phyloP scores from a whole-genome alignment of 1,140 invertebrate genomes.

The Cydia pomonella region DNA sequence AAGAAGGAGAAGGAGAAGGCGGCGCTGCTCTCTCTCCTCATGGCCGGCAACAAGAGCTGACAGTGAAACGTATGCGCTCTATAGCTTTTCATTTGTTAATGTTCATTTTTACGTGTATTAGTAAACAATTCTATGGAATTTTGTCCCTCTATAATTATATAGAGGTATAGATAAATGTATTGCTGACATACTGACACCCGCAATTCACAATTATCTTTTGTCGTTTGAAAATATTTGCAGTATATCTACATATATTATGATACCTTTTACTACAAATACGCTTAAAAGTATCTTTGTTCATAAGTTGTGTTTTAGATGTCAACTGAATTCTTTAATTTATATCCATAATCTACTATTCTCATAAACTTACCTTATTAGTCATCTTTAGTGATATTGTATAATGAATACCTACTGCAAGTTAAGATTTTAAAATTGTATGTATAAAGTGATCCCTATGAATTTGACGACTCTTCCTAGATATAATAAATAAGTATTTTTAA shows the following conservation, averaged over 20 bases:
- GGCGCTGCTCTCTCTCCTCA: slow-evolving; percentile 87
- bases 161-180: neutral
- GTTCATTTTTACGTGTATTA: neutral
- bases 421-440: neutral
- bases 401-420: neutral
- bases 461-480: neutral
- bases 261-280: too few relatives aligned
- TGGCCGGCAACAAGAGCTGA: slow-evolving; percentile 76
- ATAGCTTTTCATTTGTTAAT: neutral
- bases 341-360: too few relatives aligned
- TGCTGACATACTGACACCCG: neutral
- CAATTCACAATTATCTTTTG: neutral
- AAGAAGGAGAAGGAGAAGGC: slow-evolving; percentile 97
- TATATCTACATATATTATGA: too few relatives aligned
- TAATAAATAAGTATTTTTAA: slow-evolving; percentile 11
- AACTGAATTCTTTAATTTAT: too few relatives aligned
- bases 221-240: too few relatives aligned
- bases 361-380: too few relatives aligned
- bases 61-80: slow-evolving; percentile 33
- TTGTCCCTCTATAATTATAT: neutral
- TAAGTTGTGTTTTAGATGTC: too few relatives aligned
- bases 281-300: too few relatives aligned
- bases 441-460: neutral
- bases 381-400: neutral
- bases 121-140: neutral